Evolutionary conservation across 2,113 vertebrate genomes (phyloP).

Genomic region (Naja naja): DNA sequence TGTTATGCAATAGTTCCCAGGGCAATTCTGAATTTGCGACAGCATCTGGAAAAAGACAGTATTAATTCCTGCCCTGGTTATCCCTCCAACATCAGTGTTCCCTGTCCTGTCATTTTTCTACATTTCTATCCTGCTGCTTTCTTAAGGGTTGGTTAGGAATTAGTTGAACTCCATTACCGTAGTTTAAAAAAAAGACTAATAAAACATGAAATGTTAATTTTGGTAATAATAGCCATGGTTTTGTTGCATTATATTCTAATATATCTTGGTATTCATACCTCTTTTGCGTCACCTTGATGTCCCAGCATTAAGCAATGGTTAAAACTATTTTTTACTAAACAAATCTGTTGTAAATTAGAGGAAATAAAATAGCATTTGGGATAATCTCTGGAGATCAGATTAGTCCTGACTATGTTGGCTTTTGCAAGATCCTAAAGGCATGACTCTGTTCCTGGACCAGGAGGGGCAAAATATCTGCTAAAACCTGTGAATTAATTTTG

Average conservation of each 20-base stretch:
- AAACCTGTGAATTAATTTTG: neutral
- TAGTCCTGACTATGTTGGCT: neutral
- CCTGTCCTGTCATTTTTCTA: neutral
- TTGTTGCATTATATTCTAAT: neutral
- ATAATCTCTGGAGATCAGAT: neutral
- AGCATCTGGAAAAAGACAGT: neutral
- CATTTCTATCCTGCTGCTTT: neutral
- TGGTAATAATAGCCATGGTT: neutral
- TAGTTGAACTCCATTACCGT: neutral
- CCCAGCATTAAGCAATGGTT: neutral
- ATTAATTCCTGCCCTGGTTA: neutral
- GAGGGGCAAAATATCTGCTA: too few species aligned
- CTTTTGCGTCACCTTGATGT: neutral
- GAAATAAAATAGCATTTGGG: neutral
- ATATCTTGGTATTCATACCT: neutral
- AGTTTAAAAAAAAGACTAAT: neutral
- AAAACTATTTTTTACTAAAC: neutral
- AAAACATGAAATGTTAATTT: neutral
- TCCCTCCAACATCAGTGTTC: neutral
- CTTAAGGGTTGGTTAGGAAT: neutral
- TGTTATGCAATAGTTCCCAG: neutral
- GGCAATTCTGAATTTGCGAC: neutral
- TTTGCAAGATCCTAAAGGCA: neutral
- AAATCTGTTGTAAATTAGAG: neutral
- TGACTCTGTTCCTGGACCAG: neutral